Conservation (phyloP, 2,888 invertebrate genomes). For the Eurytoma californica region DNA sequence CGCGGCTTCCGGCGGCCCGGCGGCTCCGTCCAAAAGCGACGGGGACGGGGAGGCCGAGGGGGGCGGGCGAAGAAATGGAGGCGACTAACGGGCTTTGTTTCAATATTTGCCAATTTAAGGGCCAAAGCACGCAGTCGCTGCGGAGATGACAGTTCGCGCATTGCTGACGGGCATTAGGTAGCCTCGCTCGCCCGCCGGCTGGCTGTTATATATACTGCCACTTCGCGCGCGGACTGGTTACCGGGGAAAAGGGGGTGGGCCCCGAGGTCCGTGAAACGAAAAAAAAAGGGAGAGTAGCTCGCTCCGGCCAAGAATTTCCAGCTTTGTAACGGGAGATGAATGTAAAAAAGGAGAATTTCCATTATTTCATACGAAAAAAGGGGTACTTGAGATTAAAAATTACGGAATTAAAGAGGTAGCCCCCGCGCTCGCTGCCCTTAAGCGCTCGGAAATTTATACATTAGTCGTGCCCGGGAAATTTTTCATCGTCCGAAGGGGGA, state of each 20-base stretch:
- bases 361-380: constrained; percentile 32
- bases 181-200: not conserved
- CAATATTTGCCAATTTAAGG: constrained; percentile 56
- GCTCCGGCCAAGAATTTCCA: constrained; percentile 29
- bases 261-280: too few species aligned
- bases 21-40: not conserved
- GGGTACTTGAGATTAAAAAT: constrained; percentile 50
- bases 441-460: not conserved
- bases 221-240: too few species aligned
- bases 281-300: not conserved
- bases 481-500: not conserved
- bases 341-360: constrained; percentile 39
- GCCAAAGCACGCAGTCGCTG: constrained; percentile 9
- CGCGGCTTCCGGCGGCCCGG: not conserved
- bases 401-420: constrained; percentile 34
- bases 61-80: not conserved
- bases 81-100: constrained; percentile 53
- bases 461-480: not conserved
- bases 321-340: constrained; percentile 13
- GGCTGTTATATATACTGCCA: too few species aligned
- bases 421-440: not conserved
- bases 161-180: constrained; percentile 36
- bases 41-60: not conserved
- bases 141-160: constrained; percentile 30
- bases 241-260: too few species aligned